Percentiles rank a stretch among this genome's conserved stretches.
phyloP scores from a whole-genome alignment of 2,888 invertebrate species.

The Idaea dimidiata region DNA sequence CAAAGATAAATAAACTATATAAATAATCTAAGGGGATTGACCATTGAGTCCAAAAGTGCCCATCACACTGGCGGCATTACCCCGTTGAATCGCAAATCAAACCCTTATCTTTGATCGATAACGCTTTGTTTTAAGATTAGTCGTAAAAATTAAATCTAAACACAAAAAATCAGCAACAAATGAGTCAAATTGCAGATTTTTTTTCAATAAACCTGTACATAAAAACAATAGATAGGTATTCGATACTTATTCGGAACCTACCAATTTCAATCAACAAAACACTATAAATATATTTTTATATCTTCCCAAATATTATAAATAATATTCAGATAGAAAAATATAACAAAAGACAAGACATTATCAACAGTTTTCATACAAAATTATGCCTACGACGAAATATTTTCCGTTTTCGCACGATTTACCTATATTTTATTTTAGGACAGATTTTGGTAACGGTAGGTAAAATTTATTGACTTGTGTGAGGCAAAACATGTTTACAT shows the following conservation, averaged over 20 bases:
- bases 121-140: too few relatives aligned
- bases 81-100: too few relatives aligned
- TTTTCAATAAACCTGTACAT: too few relatives aligned
- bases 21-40: too few relatives aligned
- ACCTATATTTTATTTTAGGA: conserved; percentile 2
- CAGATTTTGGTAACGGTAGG: conserved; percentile 3
- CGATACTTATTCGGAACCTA: not conserved
- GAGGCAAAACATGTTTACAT: conserved; percentile 27
- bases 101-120: too few relatives aligned
- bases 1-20: too few relatives aligned
- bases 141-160: too few relatives aligned
- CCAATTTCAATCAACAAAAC: not conserved
- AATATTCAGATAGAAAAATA: not conserved
- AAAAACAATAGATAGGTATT: too few relatives aligned
- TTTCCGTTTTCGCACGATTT: not conserved
- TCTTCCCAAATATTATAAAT: not conserved
- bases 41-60: too few relatives aligned
- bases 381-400: conserved; percentile 1
- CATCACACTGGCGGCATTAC: too few relatives aligned
- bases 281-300: not conserved
- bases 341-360: not conserved
- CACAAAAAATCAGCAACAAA: too few relatives aligned
- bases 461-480: conserved; percentile 22
- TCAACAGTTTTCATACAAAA: not conserved
- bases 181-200: too few relatives aligned